phyloP scores from a whole-genome alignment of 2,888 invertebrate species.

The Biston stratarius region DNA sequence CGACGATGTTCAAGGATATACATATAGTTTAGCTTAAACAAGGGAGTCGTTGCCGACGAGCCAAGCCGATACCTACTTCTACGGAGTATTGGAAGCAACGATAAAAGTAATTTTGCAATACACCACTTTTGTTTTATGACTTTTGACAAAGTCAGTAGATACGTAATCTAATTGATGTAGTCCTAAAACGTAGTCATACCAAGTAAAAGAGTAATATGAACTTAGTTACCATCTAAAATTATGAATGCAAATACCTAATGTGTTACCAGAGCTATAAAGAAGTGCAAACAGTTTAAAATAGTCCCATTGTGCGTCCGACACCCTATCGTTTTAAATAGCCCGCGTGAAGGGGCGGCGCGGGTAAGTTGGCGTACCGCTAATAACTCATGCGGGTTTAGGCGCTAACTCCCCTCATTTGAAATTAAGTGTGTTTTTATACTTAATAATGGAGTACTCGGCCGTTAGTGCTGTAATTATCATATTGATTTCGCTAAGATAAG shows the following conservation, averaged over 20 bases:
- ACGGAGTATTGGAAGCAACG: too few relatives aligned
- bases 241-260: neutral
- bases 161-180: neutral
- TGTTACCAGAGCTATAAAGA: neutral
- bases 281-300: conserved; percentile 47
- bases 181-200: neutral
- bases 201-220: neutral
- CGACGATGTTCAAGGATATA: too few relatives aligned
- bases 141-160: too few relatives aligned
- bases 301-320: conserved; percentile 67
- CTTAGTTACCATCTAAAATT: neutral
- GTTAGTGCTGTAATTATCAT: conserved; percentile 69
- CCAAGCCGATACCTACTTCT: too few relatives aligned
- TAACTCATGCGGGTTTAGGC: conserved; percentile 77
- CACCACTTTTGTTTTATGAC: too few relatives aligned
- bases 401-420: conserved; percentile 54
- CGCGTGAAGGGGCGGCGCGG: conserved; percentile 66
- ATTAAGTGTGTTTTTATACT: conserved; percentile 28
- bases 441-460: conserved; percentile 55
- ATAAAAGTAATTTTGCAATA: too few relatives aligned
- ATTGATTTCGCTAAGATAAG: conserved; percentile 65
- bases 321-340: conserved; percentile 75
- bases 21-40: too few relatives aligned
- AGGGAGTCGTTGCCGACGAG: too few relatives aligned
- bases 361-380: conserved; percentile 80